Percentiles rank a stretch among this genome's conserved stretches.
phyloP scores from a whole-genome alignment of 2,797 vertebrate genomes.

The Onychomys torridus region DNA sequence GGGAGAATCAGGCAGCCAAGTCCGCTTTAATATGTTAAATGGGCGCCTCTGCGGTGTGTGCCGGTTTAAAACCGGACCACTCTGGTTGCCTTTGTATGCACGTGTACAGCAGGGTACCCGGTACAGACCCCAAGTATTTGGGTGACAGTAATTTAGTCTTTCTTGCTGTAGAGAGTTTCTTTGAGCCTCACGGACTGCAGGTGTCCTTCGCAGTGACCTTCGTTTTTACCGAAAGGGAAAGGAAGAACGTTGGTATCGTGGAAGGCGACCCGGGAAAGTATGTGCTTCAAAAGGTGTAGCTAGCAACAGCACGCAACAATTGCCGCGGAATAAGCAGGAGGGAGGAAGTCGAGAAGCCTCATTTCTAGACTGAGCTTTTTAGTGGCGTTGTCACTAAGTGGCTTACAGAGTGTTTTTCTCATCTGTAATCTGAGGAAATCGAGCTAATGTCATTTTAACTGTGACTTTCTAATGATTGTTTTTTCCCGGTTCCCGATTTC shows the following conservation, averaged over 20 bases:
- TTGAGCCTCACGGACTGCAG: background rate
- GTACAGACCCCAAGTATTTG: background rate
- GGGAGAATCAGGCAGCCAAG: background rate
- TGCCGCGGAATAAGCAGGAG: background rate
- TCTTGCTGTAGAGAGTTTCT: background rate
- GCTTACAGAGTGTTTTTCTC: background rate
- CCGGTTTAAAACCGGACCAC: background rate
- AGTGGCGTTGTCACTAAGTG: background rate
- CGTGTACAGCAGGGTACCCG: background rate
- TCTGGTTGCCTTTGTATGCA: background rate
- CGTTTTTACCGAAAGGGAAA: background rate
- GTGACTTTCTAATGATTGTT: background rate
- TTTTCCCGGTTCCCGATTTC: background rate
- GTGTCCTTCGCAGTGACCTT: background rate
- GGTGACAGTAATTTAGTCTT: background rate
- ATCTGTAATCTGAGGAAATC: conserved; percentile 14
- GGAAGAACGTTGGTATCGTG: background rate
- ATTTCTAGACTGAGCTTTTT: background rate
- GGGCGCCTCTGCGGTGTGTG: background rate
- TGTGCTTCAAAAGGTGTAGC: background rate
- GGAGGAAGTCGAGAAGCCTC: background rate
- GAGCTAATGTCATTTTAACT: conserved; percentile 19
- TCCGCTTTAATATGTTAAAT: background rate
- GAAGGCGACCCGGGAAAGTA: background rate
- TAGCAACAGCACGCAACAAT: background rate